phyloP scores from a whole-genome alignment of 2,797 vertebrate genomes.

The Lophotriccus pileatus region DNA sequence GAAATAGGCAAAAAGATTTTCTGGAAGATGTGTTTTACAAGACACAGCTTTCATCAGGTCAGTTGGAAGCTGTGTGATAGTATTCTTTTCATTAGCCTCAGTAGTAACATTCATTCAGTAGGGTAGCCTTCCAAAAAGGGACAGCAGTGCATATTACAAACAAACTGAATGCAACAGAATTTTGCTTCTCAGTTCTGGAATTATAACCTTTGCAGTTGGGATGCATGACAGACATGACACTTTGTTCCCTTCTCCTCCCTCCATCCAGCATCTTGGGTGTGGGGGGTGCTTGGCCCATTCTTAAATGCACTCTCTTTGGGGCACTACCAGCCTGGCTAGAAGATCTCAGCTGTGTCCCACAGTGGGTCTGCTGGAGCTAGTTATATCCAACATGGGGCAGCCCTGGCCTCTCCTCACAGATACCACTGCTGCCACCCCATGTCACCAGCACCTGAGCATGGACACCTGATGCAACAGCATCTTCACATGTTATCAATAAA shows the following conservation, averaged over 20 bases:
- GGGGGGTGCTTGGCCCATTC: background rate
- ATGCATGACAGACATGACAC: background rate
- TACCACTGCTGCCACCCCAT: accelerated
- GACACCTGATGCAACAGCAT: background rate
- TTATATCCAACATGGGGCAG: background rate
- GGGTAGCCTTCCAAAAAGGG: background rate
- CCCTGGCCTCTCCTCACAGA: background rate
- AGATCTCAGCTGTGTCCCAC: background rate
- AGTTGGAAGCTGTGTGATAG: background rate
- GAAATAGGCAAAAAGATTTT: background rate
- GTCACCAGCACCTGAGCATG: background rate
- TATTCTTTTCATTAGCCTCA: background rate
- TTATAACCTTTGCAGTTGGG: background rate
- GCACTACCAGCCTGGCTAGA: background rate
- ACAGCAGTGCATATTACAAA: background rate
- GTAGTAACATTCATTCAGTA: background rate
- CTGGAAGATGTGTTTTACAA: background rate
- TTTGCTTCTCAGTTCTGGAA: background rate
- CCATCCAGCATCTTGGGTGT: accelerated
- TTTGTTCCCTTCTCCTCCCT: background rate
- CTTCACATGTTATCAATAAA: background rate
- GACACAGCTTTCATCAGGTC: background rate
- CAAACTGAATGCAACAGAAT: background rate
- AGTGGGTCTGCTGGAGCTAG: background rate
- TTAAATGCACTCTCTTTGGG: background rate